Conservation (phyloP, 1,140 invertebrate genomes). For the Steinernema khuongi region DNA sequence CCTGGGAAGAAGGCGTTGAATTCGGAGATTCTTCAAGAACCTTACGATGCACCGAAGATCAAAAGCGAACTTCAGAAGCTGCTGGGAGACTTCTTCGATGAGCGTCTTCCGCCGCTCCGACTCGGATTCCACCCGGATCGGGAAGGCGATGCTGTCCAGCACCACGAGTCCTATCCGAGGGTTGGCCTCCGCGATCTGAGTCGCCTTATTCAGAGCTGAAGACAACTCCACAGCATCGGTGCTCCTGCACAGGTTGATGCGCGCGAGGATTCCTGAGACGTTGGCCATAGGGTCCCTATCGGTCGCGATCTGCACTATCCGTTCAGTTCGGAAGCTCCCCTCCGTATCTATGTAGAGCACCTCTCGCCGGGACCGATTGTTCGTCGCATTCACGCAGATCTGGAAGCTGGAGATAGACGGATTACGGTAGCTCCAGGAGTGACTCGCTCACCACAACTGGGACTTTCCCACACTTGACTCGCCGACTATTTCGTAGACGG, state of each 20-base stretch:
- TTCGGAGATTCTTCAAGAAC: background rate
- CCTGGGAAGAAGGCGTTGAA: background rate
- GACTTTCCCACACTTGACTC: background rate
- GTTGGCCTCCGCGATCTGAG: background rate
- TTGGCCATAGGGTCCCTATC: background rate
- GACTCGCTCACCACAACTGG: background rate
- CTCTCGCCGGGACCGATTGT: background rate
- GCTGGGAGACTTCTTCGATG: background rate
- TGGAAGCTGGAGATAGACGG: background rate
- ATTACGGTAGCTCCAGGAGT: background rate
- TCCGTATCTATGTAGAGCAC: background rate
- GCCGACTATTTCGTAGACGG: background rate
- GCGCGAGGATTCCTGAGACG: background rate
- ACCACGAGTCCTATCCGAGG: background rate
- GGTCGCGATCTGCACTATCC: background rate
- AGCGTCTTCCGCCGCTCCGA: background rate
- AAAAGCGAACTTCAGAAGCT: background rate
- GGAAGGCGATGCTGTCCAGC: conserved; percentile 3
- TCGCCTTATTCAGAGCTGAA: background rate
- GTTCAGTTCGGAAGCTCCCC: background rate
- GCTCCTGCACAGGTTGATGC: background rate
- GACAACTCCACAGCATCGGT: background rate
- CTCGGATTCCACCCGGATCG: background rate
- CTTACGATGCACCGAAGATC: background rate
- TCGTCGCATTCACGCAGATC: background rate